Evolutionary conservation across 2,888 invertebrate species (phyloP), one percentile per base, ranked within the genome.

Genomic region (Eledona agricola): DNA sequence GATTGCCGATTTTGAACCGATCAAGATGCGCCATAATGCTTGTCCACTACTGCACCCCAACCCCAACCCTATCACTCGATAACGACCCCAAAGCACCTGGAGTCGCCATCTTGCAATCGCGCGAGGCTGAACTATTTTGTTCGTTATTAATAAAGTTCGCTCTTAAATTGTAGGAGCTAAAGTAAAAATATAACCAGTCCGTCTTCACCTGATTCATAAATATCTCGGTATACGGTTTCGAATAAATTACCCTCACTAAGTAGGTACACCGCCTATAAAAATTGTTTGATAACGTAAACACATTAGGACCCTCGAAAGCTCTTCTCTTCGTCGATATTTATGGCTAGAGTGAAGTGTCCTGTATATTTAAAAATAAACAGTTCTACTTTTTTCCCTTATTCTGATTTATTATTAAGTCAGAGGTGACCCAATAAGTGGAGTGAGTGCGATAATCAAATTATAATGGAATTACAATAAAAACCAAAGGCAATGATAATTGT

Each of bases 1-100:
- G 62, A 59, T 60, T 59, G 25, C 58, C 57, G 57, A 60, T 63
- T 59, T 57, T 61, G 61, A 63, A 68, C 66, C 66, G 69, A 69
- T 69, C 68, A 60, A 58, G 61, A 65, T 67, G 67, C 65, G 64
- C 63, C 6, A 51, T 38, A 45, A 51, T 43, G 29, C 25, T 35
- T 20, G 23, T 25, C 28, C 28, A 22, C 38, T 20, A 11, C 11
- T 19, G 35, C 38, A 25, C 10, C 31, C 42, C 42, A 45, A 25
- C 23, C 25, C 15, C 12, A 12, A 22, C 38, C 10, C 7, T 7
- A 6, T 32, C 2, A 4, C n/a, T n/a, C 32, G 7, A 32, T 32
- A 15, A 7, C 6, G 17, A 22, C 22, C 12, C 5, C 15, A 12
- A 15, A 28, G 22, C 42, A 42, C 42, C 42, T 42, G 42, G 42